Percentiles rank a stretch among this genome's conserved stretches.
These are phyloP conservation scores for Papilio demoleus DNA, from an alignment of 2,888 invertebrate genomes.

Conservation along the genomic window DNA sequence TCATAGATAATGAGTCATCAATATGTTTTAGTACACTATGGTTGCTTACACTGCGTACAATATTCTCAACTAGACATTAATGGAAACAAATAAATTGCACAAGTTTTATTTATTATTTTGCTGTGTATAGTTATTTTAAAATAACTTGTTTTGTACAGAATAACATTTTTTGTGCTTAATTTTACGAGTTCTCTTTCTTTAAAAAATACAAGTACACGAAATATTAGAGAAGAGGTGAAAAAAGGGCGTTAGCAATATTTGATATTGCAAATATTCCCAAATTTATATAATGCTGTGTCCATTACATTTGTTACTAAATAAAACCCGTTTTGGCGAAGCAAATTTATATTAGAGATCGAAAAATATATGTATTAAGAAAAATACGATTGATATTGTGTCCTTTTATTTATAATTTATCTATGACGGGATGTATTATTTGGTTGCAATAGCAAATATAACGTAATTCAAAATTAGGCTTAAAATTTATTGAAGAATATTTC, in stretches of 20 bases:
- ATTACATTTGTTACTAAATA: not conserved
- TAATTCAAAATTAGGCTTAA: slow-evolving; percentile 2
- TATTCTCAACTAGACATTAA: not conserved
- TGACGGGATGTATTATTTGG: slow-evolving; percentile 5
- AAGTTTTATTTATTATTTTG: not conserved
- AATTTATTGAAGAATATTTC: slow-evolving; percentile 22
- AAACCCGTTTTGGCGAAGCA: no score
- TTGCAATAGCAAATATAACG: not conserved
- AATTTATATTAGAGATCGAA: no score
- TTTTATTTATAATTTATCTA: not conserved
- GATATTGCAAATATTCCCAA: not conserved
- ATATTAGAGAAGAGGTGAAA: not conserved
- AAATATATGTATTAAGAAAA: no score
- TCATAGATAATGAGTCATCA: no score
- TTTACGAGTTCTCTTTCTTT: not conserved
- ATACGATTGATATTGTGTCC: no score
- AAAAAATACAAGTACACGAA: slow-evolving; percentile 28
- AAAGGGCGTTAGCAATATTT: not conserved
- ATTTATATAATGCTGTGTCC: not conserved
- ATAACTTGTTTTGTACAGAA: not conserved
- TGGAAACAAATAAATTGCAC: slow-evolving; percentile 9
- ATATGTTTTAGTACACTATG: not conserved
- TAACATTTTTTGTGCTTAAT: not conserved
- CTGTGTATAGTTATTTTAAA: not conserved
- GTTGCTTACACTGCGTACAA: slow-evolving; percentile 17